A percentile compares a stretch with the other conserved stretches of the same genome.
Conservation (phyloP, 2,113 vertebrate genomes). For the Pundamilia nyererei region DNA sequence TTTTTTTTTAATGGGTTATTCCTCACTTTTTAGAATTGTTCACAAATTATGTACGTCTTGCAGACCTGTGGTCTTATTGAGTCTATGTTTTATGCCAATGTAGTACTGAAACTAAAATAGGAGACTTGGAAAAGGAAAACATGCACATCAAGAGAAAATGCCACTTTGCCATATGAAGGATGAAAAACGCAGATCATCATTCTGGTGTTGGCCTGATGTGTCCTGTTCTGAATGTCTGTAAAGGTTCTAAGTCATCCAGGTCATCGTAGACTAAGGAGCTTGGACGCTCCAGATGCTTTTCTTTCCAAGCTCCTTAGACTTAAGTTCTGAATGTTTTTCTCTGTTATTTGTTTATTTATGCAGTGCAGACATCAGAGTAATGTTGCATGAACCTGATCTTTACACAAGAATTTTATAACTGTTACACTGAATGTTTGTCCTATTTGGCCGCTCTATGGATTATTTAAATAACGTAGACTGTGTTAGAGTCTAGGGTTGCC, state of each 20-base stretch:
- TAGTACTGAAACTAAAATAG: neutral
- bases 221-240: neutral
- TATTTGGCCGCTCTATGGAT: rapidly evolving
- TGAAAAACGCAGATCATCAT: neutral
- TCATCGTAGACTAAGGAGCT: neutral
- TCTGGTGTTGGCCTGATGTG: neutral
- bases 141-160: neutral
- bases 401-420: neutral
- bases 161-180: neutral
- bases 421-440: neutral
- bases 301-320: neutral
- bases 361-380: neutral
- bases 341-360: neutral
- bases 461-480: neutral
- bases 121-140: neutral
- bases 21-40: neutral
- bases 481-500: neutral
- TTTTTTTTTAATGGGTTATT: rapidly evolving
- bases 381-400: neutral
- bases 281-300: neutral
- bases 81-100: neutral
- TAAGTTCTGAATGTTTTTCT: neutral
- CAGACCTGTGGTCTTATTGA: neutral
- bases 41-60: neutral
- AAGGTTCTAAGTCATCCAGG: neutral